phyloP scores from a whole-genome alignment of 2,113 vertebrate genomes.

The Misgurnus anguillicaudatus region DNA sequence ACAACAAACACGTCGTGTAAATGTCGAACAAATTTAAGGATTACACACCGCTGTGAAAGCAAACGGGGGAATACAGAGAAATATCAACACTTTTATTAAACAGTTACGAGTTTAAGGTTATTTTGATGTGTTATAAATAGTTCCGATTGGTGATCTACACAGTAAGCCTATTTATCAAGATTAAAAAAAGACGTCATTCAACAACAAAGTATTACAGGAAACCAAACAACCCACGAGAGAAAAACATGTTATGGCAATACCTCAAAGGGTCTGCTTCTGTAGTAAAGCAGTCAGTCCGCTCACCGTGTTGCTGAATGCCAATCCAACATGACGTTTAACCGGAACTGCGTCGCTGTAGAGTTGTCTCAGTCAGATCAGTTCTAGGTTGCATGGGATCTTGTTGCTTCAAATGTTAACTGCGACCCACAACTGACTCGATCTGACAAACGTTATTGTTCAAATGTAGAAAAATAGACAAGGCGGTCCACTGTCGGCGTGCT shows the following conservation, averaged over 20 bases:
- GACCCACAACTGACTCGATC: background rate
- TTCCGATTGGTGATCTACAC: background rate
- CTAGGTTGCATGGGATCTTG: background rate
- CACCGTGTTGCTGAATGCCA: conserved; percentile 37
- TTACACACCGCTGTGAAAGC: background rate
- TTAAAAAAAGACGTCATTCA: background rate
- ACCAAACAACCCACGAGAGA: background rate
- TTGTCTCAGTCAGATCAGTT: background rate
- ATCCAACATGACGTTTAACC: conserved; percentile 64
- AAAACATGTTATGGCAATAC: conserved; percentile 2
- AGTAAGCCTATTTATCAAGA: background rate
- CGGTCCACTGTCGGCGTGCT: background rate
- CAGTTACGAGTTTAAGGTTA: background rate
- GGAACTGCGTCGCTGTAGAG: conserved; percentile 66
- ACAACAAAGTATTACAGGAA: background rate
- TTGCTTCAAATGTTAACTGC: conserved; percentile 8
- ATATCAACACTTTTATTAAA: background rate
- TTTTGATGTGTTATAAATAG: background rate
- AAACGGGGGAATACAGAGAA: background rate
- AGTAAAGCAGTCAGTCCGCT: conserved; percentile 46
- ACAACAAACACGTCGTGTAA: background rate
- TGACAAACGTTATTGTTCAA: background rate
- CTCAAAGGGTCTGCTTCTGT: background rate
- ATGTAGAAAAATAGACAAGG: background rate
- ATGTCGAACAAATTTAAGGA: background rate